A percentile compares a stretch with the other conserved stretches of the same genome.
phyloP scores from a whole-genome alignment of 2,888 invertebrate genomes.

The Didymodactylos carnosus region DNA sequence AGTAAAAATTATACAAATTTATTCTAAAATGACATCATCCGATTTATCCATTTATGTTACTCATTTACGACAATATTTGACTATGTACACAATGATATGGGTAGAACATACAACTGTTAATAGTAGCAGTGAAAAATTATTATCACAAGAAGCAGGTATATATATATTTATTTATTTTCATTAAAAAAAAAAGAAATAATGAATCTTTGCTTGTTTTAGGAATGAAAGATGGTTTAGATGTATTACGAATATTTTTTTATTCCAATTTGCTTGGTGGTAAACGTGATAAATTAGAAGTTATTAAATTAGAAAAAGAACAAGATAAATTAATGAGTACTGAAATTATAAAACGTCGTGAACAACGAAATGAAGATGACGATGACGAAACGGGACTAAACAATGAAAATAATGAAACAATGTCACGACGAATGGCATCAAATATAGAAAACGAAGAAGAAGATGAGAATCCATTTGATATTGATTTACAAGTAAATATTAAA shows the following conservation, averaged over 20 bases:
- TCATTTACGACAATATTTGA: slow-evolving; percentile 66
- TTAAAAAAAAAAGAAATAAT: slow-evolving; percentile 42
- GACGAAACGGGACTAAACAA: slow-evolving; percentile 24
- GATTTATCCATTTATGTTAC: slow-evolving; percentile 32
- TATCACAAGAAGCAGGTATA: background rate
- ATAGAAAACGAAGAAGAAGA: too few species aligned
- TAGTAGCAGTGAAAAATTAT: background rate
- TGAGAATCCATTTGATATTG: too few species aligned
- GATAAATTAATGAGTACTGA: slow-evolving; percentile 7
- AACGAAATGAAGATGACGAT: slow-evolving; percentile 41
- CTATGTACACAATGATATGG: slow-evolving; percentile 51
- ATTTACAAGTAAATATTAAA: too few species aligned
- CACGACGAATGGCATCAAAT: slow-evolving; percentile 26
- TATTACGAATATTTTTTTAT: slow-evolving; percentile 54
- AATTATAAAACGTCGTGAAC: background rate
- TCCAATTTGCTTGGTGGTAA: slow-evolving; percentile 63
- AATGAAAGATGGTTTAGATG: slow-evolving; percentile 62
- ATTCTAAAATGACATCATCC: slow-evolving; percentile 42
- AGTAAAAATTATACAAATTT: slow-evolving; percentile 56
- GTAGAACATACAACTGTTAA: background rate
- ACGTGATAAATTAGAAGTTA: slow-evolving; percentile 23
- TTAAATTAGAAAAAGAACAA: slow-evolving; percentile 23
- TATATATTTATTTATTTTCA: background rate
- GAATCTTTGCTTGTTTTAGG: slow-evolving; percentile 36
- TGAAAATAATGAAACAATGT: slow-evolving; percentile 25